phyloP scores from a whole-genome alignment of 2,888 invertebrate species.

The Corythucha ciliata region DNA sequence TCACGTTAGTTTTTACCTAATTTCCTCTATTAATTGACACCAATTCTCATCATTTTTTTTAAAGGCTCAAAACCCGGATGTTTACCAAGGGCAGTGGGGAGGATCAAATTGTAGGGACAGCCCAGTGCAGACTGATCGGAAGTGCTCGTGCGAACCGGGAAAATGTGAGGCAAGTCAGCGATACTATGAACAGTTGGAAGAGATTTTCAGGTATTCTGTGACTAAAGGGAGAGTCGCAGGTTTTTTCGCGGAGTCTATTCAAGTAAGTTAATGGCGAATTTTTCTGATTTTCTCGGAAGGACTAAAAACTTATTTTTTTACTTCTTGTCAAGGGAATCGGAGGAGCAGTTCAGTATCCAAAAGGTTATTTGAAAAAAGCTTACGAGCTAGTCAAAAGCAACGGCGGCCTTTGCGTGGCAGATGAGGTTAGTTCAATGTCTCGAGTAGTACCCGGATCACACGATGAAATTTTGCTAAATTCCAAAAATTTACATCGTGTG shows the following conservation, averaged over 20 bases:
- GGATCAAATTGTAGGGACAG: conserved; percentile 82
- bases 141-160: conserved; percentile 53
- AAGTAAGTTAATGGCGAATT: conserved; percentile 44
- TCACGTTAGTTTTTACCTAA: conserved; percentile 52
- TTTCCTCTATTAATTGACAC: not conserved
- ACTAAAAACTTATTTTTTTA: not conserved
- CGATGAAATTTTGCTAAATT: not conserved
- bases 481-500: too few relatives aligned
- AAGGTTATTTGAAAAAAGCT: conserved; percentile 71
- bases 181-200: conserved; percentile 73
- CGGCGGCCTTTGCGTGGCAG: conserved; percentile 83
- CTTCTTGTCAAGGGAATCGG: conserved; percentile 64
- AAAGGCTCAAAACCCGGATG: conserved; percentile 83
- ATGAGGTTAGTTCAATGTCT: conserved; percentile 58
- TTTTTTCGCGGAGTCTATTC: conserved; percentile 90
- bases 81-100: conserved; percentile 84
- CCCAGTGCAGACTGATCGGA: conserved; percentile 58
- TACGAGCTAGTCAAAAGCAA: conserved; percentile 64
- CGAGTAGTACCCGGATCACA: not conserved
- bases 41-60: conserved; percentile 10
- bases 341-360: conserved; percentile 86
- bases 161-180: conserved; percentile 65
- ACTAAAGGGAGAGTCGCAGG: conserved; percentile 74
- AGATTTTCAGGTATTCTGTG: conserved; percentile 66
- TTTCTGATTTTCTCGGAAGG: not conserved